Base-by-base conservation (phyloP, 1,140 invertebrate species). In the Megathymus violae region DNA sequence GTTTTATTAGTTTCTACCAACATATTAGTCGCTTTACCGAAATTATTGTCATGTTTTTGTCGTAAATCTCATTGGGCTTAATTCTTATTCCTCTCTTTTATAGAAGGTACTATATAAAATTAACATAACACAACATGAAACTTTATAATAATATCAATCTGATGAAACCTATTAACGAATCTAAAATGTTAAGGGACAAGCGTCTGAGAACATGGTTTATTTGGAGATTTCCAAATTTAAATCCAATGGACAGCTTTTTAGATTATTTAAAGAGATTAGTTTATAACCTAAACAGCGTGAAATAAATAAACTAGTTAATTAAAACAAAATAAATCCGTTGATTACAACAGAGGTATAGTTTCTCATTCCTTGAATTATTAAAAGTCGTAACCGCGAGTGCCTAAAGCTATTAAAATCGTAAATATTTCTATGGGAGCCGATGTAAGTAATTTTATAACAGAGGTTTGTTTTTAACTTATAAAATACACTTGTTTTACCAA, bases 401-500 rank as follows among this genome's bases (percentile, higher is more conserved):
- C 69, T 60, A 71, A 64, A 74, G 69, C 69, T 73, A 73, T 69
- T 31, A 50, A 71, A 71, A 69, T 64, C 63, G 63, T 79, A 72
- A 74, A 72, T 69, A 67, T 70, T 65, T 34, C 51, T 41, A 52
- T 52, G 16, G 7, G 48, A 27, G 62, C 44, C 46, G 51, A 17
- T 40, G 67, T 74, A 72, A 64, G 64, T 64, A 76, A 73, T 69
- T 62, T 61, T 67, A 68, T 69, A 76, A 63, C 58, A 68, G 70
- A 69, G 56, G 46, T 56, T 71, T 62, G 25, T 61, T 22, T 50
- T 66, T 44, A 43, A 19, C 19, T 22, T n/a, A n/a, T n/a, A n/a
- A n/a, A n/a, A 31, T 4, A 31, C 27, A 4, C 27, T 31, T 31
- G 27, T 9, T 31, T 4, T 31, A 31, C 27, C 9, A 9, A 31